A percentile compares a stretch with the other conserved stretches of the same genome.
Conservation (phyloP, 2,113 vertebrate species). For the Odontophorus gujanensis region DNA sequence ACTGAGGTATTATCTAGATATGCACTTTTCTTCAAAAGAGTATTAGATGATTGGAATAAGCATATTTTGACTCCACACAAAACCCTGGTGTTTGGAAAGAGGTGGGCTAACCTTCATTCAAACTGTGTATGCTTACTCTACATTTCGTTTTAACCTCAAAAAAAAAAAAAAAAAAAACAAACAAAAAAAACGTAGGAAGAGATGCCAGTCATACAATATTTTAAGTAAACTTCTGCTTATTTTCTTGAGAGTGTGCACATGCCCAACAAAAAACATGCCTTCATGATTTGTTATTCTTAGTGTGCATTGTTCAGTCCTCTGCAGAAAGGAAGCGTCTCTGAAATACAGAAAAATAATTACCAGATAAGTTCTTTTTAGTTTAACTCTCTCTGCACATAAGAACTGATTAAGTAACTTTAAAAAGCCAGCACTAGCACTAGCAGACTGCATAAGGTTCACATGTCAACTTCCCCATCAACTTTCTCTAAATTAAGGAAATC, state of each 20-base stretch:
- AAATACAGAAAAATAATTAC: not conserved
- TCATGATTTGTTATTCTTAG: not conserved
- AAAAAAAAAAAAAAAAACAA: too few relatives aligned
- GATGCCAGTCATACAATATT: fast-evolving
- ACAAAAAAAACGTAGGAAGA: not conserved
- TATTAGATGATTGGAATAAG: not conserved
- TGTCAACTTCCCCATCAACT: not conserved
- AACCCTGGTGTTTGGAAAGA: not conserved
- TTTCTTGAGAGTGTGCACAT: not conserved
- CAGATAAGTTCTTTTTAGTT: not conserved
- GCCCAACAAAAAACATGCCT: fast-evolving
- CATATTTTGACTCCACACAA: not conserved
- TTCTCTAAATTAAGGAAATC: not conserved
- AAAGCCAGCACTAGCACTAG: not conserved
- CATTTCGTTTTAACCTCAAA: not conserved
- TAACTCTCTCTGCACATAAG: not conserved
- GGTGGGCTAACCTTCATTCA: fast-evolving
- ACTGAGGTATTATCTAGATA: not conserved
- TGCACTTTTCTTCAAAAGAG: not conserved
- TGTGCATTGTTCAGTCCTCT: not conserved
- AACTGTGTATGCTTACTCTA: fast-evolving
- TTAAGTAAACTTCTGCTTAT: not conserved
- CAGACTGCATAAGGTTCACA: not conserved
- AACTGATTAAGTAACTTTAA: not conserved
- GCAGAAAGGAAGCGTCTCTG: not conserved